Conservation (phyloP, 2,113 vertebrate genomes). For the Plecotus auritus region DNA sequence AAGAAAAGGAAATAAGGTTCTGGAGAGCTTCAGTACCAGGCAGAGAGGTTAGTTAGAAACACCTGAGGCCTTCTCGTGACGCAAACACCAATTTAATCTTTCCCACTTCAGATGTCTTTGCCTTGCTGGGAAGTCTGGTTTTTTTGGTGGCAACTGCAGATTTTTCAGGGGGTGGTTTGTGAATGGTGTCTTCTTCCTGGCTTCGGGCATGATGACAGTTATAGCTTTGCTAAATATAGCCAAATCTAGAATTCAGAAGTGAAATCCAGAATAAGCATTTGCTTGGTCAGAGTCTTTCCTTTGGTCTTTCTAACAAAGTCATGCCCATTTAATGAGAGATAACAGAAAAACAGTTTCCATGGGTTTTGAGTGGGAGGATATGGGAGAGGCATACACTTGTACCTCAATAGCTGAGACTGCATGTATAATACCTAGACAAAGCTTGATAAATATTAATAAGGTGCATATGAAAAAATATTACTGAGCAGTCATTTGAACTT, state of each 20-base stretch:
- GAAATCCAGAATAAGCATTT: constrained; percentile 53
- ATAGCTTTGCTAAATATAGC: constrained; percentile 69
- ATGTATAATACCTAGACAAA: neutral
- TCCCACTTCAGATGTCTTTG: constrained; percentile 59
- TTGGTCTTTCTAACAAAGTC: constrained; percentile 47
- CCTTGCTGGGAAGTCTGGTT: constrained; percentile 58
- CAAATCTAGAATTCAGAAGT: constrained; percentile 61
- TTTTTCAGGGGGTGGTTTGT: constrained; percentile 74
- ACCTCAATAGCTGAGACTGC: neutral
- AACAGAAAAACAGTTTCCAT: neutral
- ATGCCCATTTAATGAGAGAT: neutral
- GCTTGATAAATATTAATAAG: neutral
- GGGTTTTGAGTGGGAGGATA: neutral
- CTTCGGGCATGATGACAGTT: constrained; percentile 59
- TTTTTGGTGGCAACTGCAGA: constrained; percentile 64
- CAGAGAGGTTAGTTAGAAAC: neutral
- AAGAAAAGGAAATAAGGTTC: constrained; percentile 6
- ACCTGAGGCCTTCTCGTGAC: constrained; percentile 32
- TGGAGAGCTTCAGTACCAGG: neutral
- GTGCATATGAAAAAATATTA: neutral
- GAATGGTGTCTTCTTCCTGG: constrained; percentile 71
- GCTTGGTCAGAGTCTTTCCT: constrained; percentile 48
- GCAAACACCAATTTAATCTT: constrained; percentile 22
- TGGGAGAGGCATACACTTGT: neutral
- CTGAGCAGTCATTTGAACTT: constrained; percentile 17